These are phyloP conservation scores for Drosophila ochracea DNA, from an alignment of 2,888 invertebrate species.

Conservation along the genomic window DNA sequence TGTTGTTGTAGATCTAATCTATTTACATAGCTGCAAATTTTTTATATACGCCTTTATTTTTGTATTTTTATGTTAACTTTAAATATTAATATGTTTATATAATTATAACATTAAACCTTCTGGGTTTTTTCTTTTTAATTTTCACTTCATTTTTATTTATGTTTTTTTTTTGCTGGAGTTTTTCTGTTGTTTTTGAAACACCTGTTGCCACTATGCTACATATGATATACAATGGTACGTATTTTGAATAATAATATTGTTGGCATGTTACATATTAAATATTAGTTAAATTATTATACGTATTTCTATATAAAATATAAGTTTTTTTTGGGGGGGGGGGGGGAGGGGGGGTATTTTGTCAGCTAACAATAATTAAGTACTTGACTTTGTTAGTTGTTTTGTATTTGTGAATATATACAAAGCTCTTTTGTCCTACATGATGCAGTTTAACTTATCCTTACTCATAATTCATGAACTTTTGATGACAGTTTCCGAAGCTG, in stretches of 20 bases:
- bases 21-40: constrained; percentile 70
- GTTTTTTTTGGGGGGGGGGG: constrained; percentile 21
- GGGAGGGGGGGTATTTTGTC: constrained; percentile 29
- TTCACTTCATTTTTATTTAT: neutral
- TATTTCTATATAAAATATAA: constrained; percentile 59
- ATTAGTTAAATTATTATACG: constrained; percentile 38
- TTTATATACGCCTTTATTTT: constrained; percentile 43
- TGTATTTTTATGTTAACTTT: constrained; percentile 27
- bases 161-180: constrained; percentile 15
- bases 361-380: constrained; percentile 44
- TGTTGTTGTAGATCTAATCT: constrained; percentile 48
- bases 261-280: constrained; percentile 47
- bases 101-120: constrained; percentile 40
- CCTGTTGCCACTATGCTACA: constrained; percentile 68
- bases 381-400: constrained; percentile 20
- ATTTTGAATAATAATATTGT: constrained; percentile 57
- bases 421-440: constrained; percentile 69
- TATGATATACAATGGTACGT: constrained; percentile 55
- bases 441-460: constrained; percentile 33
- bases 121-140: neutral
- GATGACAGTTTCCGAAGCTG: constrained; percentile 21
- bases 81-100: constrained; percentile 38
- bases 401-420: constrained; percentile 69
- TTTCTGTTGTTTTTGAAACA: constrained; percentile 73
- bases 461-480: constrained; percentile 25